A percentile compares a stretch with the other conserved stretches of the same genome.
phyloP scores from a whole-genome alignment of 1,140 invertebrate genomes.

The Drosophila willistoni region DNA sequence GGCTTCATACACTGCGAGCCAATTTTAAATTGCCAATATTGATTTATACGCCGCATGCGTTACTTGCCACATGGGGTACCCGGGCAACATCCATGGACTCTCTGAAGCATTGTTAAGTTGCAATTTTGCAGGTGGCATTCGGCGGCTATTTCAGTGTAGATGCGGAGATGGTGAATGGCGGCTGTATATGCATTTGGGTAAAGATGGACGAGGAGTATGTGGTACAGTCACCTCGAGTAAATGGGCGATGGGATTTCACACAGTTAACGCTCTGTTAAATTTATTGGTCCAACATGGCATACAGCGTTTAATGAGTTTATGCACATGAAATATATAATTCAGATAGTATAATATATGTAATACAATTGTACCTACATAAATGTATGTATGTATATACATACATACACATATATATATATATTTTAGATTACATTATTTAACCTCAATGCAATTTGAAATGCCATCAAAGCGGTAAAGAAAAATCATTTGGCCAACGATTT shows the following conservation, averaged over 20 bases:
- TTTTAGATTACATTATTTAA: conserved; percentile 61
- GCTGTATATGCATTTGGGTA: conserved; percentile 28
- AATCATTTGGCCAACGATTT: conserved; percentile 33
- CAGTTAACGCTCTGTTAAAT: conserved; percentile 74
- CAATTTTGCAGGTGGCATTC: conserved; percentile 72
- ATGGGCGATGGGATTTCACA: conserved; percentile 70
- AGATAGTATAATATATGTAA: not conserved
- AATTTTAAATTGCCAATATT: conserved; percentile 82
- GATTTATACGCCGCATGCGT: conserved; percentile 75
- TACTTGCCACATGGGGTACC: conserved; percentile 71
- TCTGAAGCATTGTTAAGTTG: conserved; percentile 76
- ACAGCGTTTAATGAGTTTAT: conserved; percentile 53
- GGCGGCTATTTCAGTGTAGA: conserved; percentile 39
- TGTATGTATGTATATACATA: not conserved
- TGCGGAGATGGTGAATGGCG: conserved; percentile 17
- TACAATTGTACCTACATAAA: not conserved
- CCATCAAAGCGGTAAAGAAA: conserved; percentile 57
- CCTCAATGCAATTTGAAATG: conserved; percentile 64
- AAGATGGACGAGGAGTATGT: conserved; percentile 47
- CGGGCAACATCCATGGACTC: conserved; percentile 41
- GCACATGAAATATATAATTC: conserved; percentile 38
- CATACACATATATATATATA: not conserved
- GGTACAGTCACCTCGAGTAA: conserved; percentile 49
- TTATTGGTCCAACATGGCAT: conserved; percentile 62
- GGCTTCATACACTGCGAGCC: conserved; percentile 79